Base-by-base conservation (phyloP, 2,113 vertebrate species). In the Tor tambroides region DNA sequence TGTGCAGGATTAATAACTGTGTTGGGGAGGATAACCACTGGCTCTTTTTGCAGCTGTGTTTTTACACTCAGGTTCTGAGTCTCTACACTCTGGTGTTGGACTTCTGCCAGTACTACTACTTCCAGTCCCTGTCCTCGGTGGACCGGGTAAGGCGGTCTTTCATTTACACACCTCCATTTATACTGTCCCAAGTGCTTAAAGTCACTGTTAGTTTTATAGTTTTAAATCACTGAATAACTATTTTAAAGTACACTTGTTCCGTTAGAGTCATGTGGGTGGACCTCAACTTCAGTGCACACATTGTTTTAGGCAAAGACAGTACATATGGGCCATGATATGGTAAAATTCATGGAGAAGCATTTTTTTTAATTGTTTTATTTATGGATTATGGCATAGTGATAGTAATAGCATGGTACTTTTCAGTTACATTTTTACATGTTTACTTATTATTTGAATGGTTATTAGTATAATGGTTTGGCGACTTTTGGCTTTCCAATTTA, bases 1-100 rank as follows among this genome's bases (percentile, higher is more conserved):
- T 79, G 17, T 80, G 85, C 93, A 99, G 98, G 98, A 99, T 99
- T 95, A 99, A 99, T 95, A 99, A 99, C 93, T 99, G 98, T 92
- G 98, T 99, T 91, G 98, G 98, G 90, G 98, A 99, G 95, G 97
- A 99, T 94, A 99, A 99, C 95, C 98, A 99, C 89, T 99, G 98
- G 98, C 96, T 99, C 85, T 99, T 99, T 93, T 94, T 99, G 90
- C 98, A 98, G 94, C 94, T 99, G 49, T 99, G 98, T 91, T 98
- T 99, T 95, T 99, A 99, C 93, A 93, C 98, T 84, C 96, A 98
- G 92, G 95, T 99, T 88, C 95, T 99, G 89, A 99, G 97, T 92
- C 95, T 95, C 79, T 98, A 97, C 89, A 98, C 98, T 0, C 92
- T 99, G 91, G 94, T 95, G 90, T 94, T 99, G 94, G 95, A 98